These are phyloP conservation scores for Apoderus coryli DNA, from an alignment of 2,888 invertebrate genomes.

Conservation along the genomic window DNA sequence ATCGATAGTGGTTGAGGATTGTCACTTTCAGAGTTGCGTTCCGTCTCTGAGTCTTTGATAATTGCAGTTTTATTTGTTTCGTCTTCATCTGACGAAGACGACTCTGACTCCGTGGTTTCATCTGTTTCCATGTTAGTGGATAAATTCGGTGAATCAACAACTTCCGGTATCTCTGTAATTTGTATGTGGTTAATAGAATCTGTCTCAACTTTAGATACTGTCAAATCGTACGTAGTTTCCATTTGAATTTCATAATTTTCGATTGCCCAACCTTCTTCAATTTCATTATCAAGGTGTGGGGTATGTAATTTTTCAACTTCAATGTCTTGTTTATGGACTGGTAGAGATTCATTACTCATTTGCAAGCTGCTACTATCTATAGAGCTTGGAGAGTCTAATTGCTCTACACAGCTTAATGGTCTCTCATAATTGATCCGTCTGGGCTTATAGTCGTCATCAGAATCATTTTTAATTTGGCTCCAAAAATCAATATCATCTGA, in stretches of 20 bases:
- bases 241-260: slow-evolving; percentile 17
- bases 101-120: slow-evolving; percentile 10
- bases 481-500: slow-evolving; percentile 16
- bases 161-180: no score
- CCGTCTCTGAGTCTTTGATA: slow-evolving; percentile 14
- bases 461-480: slow-evolving; percentile 16
- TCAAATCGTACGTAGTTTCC: no score
- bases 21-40: slow-evolving; percentile 1
- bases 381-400: slow-evolving; percentile 28
- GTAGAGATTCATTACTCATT: neutral
- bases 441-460: slow-evolving; percentile 12
- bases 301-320: neutral
- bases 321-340: no score
- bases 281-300: neutral
- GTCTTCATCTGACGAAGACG: slow-evolving; percentile 14
- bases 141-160: no score
- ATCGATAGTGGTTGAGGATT: slow-evolving; percentile 21
- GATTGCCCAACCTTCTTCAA: slow-evolving; percentile 4
- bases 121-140: no score
- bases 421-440: slow-evolving; percentile 9
- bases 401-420: slow-evolving; percentile 10
- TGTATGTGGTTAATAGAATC: no score
- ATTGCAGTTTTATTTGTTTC: slow-evolving; percentile 12
- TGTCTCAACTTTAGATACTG: no score
- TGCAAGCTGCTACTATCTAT: slow-evolving; percentile 24